A percentile compares a stretch with the other conserved stretches of the same genome.
These are phyloP conservation scores for Selenia dentaria DNA, from an alignment of 2,888 invertebrate species.

Conservation along the genomic window DNA sequence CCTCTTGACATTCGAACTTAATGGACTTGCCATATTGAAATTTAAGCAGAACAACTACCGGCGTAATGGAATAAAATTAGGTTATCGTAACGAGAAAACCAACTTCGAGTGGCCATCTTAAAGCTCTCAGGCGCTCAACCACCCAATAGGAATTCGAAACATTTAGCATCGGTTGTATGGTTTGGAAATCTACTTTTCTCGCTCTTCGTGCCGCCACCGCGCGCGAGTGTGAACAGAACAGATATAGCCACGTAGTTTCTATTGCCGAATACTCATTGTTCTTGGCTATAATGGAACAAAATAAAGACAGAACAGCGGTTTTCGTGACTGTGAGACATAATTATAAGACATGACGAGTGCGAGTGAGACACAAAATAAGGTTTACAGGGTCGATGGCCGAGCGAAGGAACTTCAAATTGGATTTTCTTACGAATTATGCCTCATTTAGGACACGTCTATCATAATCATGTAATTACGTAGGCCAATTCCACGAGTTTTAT, in stretches of 20 bases:
- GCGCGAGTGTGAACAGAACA: constrained; percentile 58
- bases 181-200: constrained; percentile 58
- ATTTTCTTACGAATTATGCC: constrained; percentile 72
- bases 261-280: constrained; percentile 80
- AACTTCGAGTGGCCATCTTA: constrained; percentile 79
- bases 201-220: constrained; percentile 40
- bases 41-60: constrained; percentile 72
- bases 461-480: constrained; percentile 44
- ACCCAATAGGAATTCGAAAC: constrained; percentile 79
- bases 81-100: constrained; percentile 81
- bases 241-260: constrained; percentile 64
- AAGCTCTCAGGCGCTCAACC: constrained; percentile 58
- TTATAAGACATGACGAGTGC: constrained; percentile 50
- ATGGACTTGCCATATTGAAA: constrained; percentile 78
- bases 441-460: constrained; percentile 67
- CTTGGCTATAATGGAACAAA: constrained; percentile 82
- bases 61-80: constrained; percentile 78
- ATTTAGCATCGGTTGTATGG: constrained; percentile 54
- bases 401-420: constrained; percentile 77
- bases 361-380: constrained; percentile 66
- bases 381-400: constrained; percentile 82
- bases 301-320: constrained; percentile 83
- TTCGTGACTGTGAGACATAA: constrained; percentile 79
- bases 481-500: constrained; percentile 35
- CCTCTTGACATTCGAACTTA: constrained; percentile 80